Conservation (phyloP, 1,140 invertebrate genomes). For the Apolygus lucorum region DNA sequence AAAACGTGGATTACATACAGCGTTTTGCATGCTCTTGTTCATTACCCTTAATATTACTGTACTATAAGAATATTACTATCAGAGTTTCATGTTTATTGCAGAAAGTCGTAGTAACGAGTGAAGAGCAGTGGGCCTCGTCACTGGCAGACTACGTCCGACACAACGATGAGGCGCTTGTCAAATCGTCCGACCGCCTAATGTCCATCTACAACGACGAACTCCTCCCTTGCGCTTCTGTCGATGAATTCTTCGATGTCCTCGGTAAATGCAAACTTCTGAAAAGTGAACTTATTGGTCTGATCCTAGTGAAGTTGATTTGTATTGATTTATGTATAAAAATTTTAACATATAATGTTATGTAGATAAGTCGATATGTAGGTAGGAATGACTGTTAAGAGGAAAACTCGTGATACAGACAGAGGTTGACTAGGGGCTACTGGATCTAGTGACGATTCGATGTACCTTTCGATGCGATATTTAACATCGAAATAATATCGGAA, state of each 20-base stretch:
- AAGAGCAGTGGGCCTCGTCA: slow-evolving; percentile 76
- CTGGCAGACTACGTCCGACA: slow-evolving; percentile 88
- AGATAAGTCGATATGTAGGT: neutral
- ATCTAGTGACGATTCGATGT: neutral
- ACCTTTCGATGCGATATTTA: too few species aligned
- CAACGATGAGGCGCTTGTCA: slow-evolving; percentile 83
- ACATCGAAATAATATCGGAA: too few species aligned
- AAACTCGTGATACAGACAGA: too few species aligned
- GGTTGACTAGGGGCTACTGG: too few species aligned
- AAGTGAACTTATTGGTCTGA: slow-evolving; percentile 9
- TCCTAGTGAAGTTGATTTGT: neutral
- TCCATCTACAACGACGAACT: slow-evolving; percentile 78
- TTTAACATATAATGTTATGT: too few species aligned
- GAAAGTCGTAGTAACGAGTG: slow-evolving; percentile 61
- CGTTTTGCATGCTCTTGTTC: too few species aligned
- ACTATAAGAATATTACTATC: too few species aligned
- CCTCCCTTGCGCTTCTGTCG: slow-evolving; percentile 78
- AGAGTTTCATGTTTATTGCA: slow-evolving; percentile 44
- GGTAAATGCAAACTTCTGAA: slow-evolving; percentile 42
- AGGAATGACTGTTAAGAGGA: slow-evolving; percentile 4
- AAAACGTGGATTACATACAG: too few species aligned
- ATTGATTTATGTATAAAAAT: neutral
- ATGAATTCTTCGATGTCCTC: slow-evolving; percentile 83
- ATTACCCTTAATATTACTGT: neutral
- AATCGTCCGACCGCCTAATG: slow-evolving; percentile 75